Evolutionary conservation across 2,113 vertebrate genomes (phyloP).

Genomic region (Urocolius indicus): DNA sequence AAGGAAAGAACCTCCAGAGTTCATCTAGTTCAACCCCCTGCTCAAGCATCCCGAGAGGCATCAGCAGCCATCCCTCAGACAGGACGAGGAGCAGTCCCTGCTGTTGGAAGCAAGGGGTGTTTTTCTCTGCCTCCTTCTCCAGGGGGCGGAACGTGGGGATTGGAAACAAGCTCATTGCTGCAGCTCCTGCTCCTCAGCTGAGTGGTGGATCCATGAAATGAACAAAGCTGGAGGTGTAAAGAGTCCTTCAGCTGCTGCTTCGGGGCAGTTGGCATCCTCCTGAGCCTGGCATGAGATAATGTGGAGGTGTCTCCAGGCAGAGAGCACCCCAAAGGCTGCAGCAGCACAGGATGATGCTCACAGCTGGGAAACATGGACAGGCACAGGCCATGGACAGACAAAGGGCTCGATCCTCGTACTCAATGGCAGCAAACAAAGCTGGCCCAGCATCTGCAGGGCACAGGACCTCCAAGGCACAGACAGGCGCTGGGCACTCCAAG

Average conservation of each 20-base stretch:
- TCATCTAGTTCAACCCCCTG: too few relatives aligned
- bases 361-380: not conserved
- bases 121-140: conserved; percentile 33
- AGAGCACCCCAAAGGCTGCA: not conserved
- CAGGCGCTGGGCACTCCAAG: rapidly evolving
- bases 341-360: not conserved
- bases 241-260: not conserved
- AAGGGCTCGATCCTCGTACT: not conserved
- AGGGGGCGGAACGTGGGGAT: not conserved
- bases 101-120: conserved; percentile 41
- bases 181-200: not conserved
- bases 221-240: not conserved
- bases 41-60: conserved; percentile 12
- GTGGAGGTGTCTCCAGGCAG: rapidly evolving
- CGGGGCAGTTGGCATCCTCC: not conserved
- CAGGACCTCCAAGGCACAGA: rapidly evolving
- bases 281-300: rapidly evolving
- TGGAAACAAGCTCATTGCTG: conserved; percentile 35
- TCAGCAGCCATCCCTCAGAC: not conserved
- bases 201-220: not conserved
- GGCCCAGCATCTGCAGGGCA: not conserved
- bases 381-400: not conserved
- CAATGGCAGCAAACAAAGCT: not conserved
- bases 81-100: conserved; percentile 22
- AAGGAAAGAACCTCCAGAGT: too few relatives aligned